phyloP scores from a whole-genome alignment of 2,797 vertebrate genomes.

The Sebastes aleutianus region DNA sequence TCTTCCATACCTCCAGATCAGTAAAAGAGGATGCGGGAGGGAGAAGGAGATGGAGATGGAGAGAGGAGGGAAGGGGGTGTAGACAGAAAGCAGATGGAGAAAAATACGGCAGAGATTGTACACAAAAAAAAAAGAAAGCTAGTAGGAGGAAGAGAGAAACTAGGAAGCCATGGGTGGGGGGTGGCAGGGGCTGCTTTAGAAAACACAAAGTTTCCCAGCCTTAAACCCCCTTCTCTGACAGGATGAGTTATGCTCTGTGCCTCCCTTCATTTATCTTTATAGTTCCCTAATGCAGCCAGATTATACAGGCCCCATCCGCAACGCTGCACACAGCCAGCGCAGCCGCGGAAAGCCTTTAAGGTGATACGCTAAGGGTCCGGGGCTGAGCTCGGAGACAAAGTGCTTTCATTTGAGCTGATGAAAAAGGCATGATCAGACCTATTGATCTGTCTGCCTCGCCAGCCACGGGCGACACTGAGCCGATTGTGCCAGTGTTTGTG shows the following conservation, averaged over 20 bases:
- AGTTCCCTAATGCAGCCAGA: conserved; percentile 82
- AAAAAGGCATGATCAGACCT: conserved; percentile 83
- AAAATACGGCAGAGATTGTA: conserved; percentile 51
- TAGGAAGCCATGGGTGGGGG: conserved; percentile 43
- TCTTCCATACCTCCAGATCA: conserved; percentile 65
- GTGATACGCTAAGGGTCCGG: conserved; percentile 64
- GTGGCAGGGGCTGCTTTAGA: conserved; percentile 58
- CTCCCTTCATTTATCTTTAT: conserved; percentile 84
- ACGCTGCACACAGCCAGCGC: conserved; percentile 62
- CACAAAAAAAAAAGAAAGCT: conserved; percentile 6
- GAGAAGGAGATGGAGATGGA: conserved; percentile 6
- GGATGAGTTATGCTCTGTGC: conserved; percentile 81
- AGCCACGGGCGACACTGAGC: conserved; percentile 76
- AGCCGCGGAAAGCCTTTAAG: conserved; percentile 66
- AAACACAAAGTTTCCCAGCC: conserved; percentile 76
- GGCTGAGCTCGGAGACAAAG: conserved; percentile 77
- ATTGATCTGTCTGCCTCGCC: conserved; percentile 78
- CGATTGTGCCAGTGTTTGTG: conserved; percentile 76
- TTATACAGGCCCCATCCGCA: conserved; percentile 78
- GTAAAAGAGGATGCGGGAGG: conserved; percentile 35
- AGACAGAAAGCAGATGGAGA: conserved; percentile 58
- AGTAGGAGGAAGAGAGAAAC: conserved; percentile 45
- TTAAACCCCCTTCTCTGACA: conserved; percentile 78
- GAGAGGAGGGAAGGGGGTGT: conserved; percentile 3
- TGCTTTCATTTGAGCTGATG: conserved; percentile 83